Conservation (phyloP, 2,888 invertebrate species). For the Empis stercorea region DNA sequence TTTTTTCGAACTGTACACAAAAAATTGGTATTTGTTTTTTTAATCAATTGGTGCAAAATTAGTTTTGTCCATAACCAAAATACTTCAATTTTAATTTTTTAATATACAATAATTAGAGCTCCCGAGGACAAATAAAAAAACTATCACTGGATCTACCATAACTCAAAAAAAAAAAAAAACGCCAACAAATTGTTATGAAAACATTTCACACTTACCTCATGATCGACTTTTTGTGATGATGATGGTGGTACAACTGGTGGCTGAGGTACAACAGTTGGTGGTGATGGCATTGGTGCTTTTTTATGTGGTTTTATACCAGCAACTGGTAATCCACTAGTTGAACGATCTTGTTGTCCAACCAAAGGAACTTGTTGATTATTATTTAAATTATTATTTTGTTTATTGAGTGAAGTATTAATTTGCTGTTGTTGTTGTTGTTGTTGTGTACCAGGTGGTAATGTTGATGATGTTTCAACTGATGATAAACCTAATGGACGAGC, state of each 20-base stretch:
- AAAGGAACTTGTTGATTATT: constrained; percentile 13
- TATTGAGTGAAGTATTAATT: constrained; percentile 10
- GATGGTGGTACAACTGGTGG: constrained; percentile 39
- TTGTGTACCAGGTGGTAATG: constrained; percentile 18
- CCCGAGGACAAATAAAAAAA: background rate
- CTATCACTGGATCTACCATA: constrained; percentile 8
- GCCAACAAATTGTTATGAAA: constrained; percentile 10
- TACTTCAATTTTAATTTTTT: too few species aligned
- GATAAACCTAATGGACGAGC: constrained; percentile 58
- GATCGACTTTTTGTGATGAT: constrained; percentile 41
- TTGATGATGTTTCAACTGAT: constrained; percentile 33
- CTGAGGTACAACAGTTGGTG: constrained; percentile 36
- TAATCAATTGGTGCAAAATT: too few species aligned
- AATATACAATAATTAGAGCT: too few species aligned
- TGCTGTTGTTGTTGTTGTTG: too few species aligned
- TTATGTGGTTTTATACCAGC: constrained; percentile 7
- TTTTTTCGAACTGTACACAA: too few species aligned
- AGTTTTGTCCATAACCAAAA: too few species aligned
- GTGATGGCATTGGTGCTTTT: constrained; percentile 30
- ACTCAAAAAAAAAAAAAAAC: constrained; percentile 9
- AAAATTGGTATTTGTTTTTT: too few species aligned
- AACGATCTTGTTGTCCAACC: background rate
- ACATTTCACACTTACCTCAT: constrained; percentile 40
- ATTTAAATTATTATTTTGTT: constrained; percentile 17
- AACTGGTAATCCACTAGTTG: constrained; percentile 10